Evolutionary conservation across 1,140 invertebrate genomes (phyloP).

Genomic region (Trinorchestia longiramus): DNA sequence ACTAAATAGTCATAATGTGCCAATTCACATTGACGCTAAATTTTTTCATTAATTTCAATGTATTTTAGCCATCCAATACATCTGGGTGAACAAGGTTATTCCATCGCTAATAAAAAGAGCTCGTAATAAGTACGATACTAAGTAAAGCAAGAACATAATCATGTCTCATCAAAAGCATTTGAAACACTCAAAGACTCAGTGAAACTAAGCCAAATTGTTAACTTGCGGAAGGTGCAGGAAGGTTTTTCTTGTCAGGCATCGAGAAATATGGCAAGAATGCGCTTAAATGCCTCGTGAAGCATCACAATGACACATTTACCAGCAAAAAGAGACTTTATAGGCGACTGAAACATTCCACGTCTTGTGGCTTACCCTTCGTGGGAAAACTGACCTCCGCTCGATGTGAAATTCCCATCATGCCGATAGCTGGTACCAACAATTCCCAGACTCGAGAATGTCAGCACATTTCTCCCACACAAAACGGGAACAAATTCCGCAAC

Average conservation of each 20-base stretch:
- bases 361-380: conserved; percentile 25
- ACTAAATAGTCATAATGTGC: no score
- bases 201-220: background rate
- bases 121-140: background rate
- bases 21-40: background rate
- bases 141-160: background rate
- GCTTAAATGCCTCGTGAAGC: conserved; percentile 28
- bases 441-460: background rate
- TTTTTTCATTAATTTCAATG: background rate
- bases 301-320: conserved; percentile 36
- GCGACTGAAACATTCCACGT: conserved; percentile 25
- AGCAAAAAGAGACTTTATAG: conserved; percentile 19
- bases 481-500: background rate
- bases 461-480: background rate
- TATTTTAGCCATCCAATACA: background rate
- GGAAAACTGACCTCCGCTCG: conserved; percentile 32
- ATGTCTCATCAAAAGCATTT: background rate
- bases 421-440: background rate
- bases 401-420: conserved; percentile 8
- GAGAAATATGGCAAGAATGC: conserved; percentile 25
- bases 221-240: background rate
- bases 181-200: background rate
- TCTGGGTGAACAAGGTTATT: background rate
- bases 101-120: background rate
- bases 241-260: background rate